Base-by-base conservation (phyloP, 2,797 vertebrate species). In the Acrossocheilus wenchowensis region DNA sequence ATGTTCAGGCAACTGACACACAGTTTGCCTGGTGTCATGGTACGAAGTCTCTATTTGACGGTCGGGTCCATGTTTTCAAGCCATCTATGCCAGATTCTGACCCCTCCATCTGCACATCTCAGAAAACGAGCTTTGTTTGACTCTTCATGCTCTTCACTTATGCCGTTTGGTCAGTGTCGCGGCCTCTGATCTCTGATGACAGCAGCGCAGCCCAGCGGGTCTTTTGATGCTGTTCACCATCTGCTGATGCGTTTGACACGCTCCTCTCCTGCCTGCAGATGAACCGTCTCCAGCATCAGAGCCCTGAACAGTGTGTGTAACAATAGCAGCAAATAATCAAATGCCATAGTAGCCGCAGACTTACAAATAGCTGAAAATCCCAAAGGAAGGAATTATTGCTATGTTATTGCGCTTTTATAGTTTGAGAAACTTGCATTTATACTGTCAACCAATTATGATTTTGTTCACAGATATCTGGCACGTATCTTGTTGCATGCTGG, bases 161-260 rank as follows among this genome's bases (percentile, higher is more conserved):
- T 64, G 78, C 39, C n/a, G 78, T 62, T 79, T 45, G 78, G 75
- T 78, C 50, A 57, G 50, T 54, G 30, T 39, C 50, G 19, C 11
- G 30, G 57, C 78, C 78, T 64, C 36, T 81, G 78, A 68, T 48
- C 78, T 81, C 26, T 66, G 43, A 9, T 66, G 78, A 68, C 78
- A 66, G 60, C 52, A 43, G 72, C 30, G 72, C n/a, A 19, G 73
- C 45, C 73, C 73, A 75, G 73, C 26, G 50, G 30, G 48, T 23
- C 48, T 34, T 34, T 34, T 34, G 60, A 81, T 66, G 60, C 60
- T 4, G 9, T 5, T 34, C 41, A 34, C 57, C 78, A 23, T 81
- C 78, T 81, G 78, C 41, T 66, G 14, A 39, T 75, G 45, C 0
- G 11, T 64, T 26, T 45, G 15, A 79, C 78, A 64, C 41, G 8